Percentiles rank a stretch among this genome's conserved stretches.
Conservation (phyloP, 2,113 vertebrate species). For the Amblyopsis rosae region DNA sequence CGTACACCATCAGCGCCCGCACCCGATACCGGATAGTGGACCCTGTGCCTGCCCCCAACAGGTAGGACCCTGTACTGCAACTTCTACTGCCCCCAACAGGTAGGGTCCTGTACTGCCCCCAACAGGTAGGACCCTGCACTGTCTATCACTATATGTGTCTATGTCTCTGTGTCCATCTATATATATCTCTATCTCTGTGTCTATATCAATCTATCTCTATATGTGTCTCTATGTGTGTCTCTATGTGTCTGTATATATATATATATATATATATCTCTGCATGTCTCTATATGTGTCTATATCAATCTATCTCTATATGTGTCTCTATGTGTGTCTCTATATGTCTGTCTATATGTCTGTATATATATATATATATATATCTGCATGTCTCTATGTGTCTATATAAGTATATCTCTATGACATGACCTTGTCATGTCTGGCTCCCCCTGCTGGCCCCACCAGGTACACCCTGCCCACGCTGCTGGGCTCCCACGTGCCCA, state of each 20-base stretch:
- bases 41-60: slow-evolving; percentile 81
- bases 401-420: no score
- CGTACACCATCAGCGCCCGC: slow-evolving; percentile 81
- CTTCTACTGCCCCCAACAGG: not conserved
- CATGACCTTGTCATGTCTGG: not conserved
- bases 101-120: not conserved
- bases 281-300: no score
- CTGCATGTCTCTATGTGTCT: not conserved
- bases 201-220: no score
- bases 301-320: no score
- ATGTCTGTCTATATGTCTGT: not conserved
- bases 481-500: slow-evolving; percentile 75
- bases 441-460: not conserved
- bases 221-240: no score
- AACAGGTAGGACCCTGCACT: not conserved
- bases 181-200: no score
- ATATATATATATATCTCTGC: no score
- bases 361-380: not conserved
- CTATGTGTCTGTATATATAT: no score
- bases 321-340: not conserved
- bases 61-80: slow-evolving; percentile 32
- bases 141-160: not conserved
- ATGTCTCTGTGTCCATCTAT: no score
- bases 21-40: slow-evolving; percentile 76
- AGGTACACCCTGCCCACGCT: slow-evolving; percentile 83